Percentiles rank a stretch among this genome's conserved stretches.
Conservation (phyloP, 2,888 invertebrate species). For the Tetragonula carbonaria region DNA sequence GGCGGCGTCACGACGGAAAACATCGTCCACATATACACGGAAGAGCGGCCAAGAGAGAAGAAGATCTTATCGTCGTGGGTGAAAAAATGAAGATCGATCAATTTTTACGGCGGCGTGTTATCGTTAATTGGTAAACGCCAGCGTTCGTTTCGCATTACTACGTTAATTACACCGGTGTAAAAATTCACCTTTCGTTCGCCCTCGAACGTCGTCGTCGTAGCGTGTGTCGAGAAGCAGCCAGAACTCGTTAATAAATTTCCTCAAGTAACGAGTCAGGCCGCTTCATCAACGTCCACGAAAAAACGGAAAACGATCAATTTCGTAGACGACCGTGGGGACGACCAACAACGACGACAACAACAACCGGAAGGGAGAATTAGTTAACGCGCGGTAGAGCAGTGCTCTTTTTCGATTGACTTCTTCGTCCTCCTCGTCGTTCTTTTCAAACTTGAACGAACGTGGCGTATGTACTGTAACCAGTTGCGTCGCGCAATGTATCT, state of each 20-base stretch:
- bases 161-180: constrained; percentile 11
- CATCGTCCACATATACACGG: too few species aligned
- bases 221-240: neutral
- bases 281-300: constrained; percentile 31
- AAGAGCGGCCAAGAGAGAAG: neutral
- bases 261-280: constrained; percentile 13
- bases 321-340: constrained; percentile 16
- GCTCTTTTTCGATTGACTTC: neutral
- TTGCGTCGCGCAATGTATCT: constrained; percentile 4
- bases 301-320: constrained; percentile 44
- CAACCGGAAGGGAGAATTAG: constrained; percentile 45
- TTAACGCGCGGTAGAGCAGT: constrained; percentile 38
- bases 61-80: constrained; percentile 21
- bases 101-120: constrained; percentile 25
- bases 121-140: constrained; percentile 32
- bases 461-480: constrained; percentile 40
- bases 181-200: neutral
- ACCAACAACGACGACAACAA: neutral
- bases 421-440: constrained; percentile 25
- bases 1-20: neutral
- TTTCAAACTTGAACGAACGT: constrained; percentile 59
- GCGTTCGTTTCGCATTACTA: neutral
- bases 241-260: constrained; percentile 33
- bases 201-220: neutral
- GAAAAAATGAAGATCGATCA: constrained; percentile 31